Base-by-base conservation (phyloP, 1,140 invertebrate species). In the Sminthurides bifidus region DNA sequence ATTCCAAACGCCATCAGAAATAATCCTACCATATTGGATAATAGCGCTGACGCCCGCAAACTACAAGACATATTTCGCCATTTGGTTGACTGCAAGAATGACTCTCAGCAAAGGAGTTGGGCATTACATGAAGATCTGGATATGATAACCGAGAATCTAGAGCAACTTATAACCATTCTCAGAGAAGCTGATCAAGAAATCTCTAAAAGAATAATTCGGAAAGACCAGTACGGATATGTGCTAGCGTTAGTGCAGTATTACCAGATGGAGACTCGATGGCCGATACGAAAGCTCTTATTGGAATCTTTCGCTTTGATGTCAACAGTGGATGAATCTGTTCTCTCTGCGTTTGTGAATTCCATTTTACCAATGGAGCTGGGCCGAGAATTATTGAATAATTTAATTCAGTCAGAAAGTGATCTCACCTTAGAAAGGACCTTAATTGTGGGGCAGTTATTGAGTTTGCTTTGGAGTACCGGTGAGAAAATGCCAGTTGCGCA, bases 91-190 rank as follows among this genome's bases (percentile, higher is more conserved):
- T 89, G 87, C 61, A 91, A 91, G 62, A 87, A 92, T 70, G 90
- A 94, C 67, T 87, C 88, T 0, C 89, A 95, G 68, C 90, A 95
- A 66, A 75, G 91, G 62, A 89, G 85, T 61, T 94, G 90, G 90
- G 86, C 88, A 66, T 72, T 94, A 3, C 85, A 93, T 71, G 89
- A 93, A 71, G 90, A 95, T 71, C 87, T 92, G 65, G 77, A 77
- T 50, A 81, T 84, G 54, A 93, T 94, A 67, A 79, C 81, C 37
- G 81, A 84, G 58, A 83, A 88, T 67, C 76, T 93, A 8, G 77
- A 82, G 46, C 86, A 92, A 68, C 73, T 93, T 15, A 27, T 48
- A 5, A 23, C 26, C 3, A 48, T 48, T 19, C 30, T 48, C 24
- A 76, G 73, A 1, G 65, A 88, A 83, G 82, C 81, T n/a, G 85